These are phyloP conservation scores for Agriopis aurantiaria DNA, from an alignment of 2,888 invertebrate species.

Conservation along the genomic window DNA sequence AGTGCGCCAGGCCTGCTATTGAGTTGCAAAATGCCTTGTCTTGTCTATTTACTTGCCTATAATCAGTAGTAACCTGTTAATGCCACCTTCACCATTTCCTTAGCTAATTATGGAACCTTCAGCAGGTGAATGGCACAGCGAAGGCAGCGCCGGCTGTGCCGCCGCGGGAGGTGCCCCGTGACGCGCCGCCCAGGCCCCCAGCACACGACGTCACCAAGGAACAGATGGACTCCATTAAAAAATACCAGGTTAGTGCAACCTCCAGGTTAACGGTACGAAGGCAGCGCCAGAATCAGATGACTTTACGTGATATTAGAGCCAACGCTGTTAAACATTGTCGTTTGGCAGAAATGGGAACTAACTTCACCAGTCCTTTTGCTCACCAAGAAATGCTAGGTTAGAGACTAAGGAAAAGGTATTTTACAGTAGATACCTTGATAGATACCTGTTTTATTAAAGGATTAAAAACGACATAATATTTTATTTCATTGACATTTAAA, in stretches of 20 bases:
- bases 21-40: too few species aligned
- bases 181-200: slow-evolving; percentile 82
- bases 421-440: too few species aligned
- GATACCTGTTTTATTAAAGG: too few species aligned
- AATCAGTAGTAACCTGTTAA: neutral
- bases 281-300: neutral
- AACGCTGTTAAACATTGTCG: neutral
- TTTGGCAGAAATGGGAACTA: neutral
- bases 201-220: slow-evolving; percentile 91
- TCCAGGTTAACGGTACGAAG: too few species aligned
- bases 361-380: too few species aligned
- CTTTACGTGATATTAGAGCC: neutral
- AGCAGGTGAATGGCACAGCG: slow-evolving; percentile 84
- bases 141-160: slow-evolving; percentile 90
- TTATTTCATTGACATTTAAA: too few species aligned
- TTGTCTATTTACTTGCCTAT: neutral
- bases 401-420: too few species aligned
- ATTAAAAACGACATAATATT: too few species aligned
- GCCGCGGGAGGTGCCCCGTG: slow-evolving; percentile 74
- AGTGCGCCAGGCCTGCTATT: too few species aligned
- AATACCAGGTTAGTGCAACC: slow-evolving; percentile 92
- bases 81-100: neutral
- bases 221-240: slow-evolving; percentile 96
- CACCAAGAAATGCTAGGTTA: too few species aligned
- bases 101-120: slow-evolving; percentile 13